Conservation (phyloP, 2,888 invertebrate species). For the Sesamia inferens region DNA sequence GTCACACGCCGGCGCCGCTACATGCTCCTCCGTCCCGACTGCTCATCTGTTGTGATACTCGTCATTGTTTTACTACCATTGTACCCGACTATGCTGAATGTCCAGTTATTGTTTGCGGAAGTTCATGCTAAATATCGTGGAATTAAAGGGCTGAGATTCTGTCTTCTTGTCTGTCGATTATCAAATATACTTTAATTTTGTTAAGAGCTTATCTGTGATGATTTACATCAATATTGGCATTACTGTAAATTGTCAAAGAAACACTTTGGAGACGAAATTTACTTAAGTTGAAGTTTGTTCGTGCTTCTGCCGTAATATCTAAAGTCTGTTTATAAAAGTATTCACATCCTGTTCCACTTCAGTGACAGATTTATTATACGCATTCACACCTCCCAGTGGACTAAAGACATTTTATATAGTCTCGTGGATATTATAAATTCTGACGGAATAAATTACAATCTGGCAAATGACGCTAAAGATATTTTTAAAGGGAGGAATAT, state of each 20-base stretch:
- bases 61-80: constrained; percentile 49
- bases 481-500: not conserved
- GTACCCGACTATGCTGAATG: constrained; percentile 38
- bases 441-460: constrained; percentile 19
- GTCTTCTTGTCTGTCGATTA: not conserved
- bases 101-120: constrained; percentile 58
- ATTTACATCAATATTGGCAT: too few species aligned
- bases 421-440: constrained; percentile 31
- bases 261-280: constrained; percentile 35
- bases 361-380: constrained; percentile 61
- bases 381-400: constrained; percentile 40
- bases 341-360: constrained; percentile 54
- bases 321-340: constrained; percentile 44
- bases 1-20: constrained; percentile 13
- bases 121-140: constrained; percentile 28
- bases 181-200: not conserved
- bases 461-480: not conserved
- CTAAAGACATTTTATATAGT: constrained; percentile 20
- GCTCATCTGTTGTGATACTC: constrained; percentile 45
- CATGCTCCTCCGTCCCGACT: constrained; percentile 16
- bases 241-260: constrained; percentile 9
- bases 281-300: constrained; percentile 32
- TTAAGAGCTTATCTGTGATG: not conserved
- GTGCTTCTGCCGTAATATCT: constrained; percentile 20
- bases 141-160: constrained; percentile 15